phyloP scores from a whole-genome alignment of 2,113 vertebrate genomes.

The Callionymus lyra region DNA sequence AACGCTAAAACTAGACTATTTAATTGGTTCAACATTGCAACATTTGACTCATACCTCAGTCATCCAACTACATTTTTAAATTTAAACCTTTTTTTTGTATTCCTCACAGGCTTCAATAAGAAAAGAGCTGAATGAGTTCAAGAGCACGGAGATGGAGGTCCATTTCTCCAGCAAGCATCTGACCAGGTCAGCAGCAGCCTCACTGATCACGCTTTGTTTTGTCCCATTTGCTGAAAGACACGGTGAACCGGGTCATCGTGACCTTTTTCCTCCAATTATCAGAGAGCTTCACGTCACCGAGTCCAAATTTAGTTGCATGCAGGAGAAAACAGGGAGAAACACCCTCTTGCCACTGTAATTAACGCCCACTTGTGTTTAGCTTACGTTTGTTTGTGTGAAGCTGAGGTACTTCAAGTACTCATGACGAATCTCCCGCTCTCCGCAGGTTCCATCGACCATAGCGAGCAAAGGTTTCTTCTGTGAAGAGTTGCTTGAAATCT shows the following conservation, averaged over 20 bases:
- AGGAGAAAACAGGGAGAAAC: neutral
- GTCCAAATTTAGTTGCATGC: too few species aligned
- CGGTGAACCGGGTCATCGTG: too few species aligned
- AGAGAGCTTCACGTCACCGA: too few species aligned
- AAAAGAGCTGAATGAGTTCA: constrained; percentile 97
- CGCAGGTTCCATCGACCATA: constrained; percentile 96
- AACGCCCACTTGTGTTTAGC: constrained; percentile 51
- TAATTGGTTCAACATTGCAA: too few species aligned
- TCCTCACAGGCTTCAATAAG: constrained; percentile 84
- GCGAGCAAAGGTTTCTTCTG: constrained; percentile 90
- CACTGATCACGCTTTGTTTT: constrained; percentile 12
- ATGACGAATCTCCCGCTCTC: constrained; percentile 11
- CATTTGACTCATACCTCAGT: too few species aligned
- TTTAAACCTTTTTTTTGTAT: neutral
- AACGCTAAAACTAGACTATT: too few species aligned
- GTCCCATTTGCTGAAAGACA: too few species aligned
- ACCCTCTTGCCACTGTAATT: constrained; percentile 36
- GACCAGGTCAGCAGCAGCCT: constrained; percentile 73
- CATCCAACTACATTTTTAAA: too few species aligned
- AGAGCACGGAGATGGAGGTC: constrained; percentile 98
- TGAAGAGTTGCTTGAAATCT: constrained; percentile 83
- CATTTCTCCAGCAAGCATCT: constrained; percentile 95
- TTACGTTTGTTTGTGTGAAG: constrained; percentile 29
- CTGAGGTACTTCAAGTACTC: neutral
- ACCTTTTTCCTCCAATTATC: too few species aligned